Evolutionary conservation across 2,113 vertebrate species (phyloP).

Genomic region (Alexandromys fortis): DNA sequence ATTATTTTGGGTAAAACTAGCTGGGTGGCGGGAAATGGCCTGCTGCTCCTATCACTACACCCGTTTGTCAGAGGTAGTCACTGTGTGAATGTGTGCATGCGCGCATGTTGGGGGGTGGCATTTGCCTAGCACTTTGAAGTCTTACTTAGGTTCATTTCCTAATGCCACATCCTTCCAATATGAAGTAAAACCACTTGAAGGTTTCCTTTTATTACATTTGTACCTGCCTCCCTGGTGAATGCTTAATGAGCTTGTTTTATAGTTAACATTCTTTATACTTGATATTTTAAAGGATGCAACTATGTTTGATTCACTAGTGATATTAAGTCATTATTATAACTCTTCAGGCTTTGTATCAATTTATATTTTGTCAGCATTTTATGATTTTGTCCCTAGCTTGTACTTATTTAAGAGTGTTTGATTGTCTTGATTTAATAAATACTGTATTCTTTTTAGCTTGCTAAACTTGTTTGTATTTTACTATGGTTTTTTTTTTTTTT

Average conservation of each 20-base stretch:
- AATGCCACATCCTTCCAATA: not conserved
- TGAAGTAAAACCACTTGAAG: not conserved
- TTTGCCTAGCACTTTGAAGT: not conserved
- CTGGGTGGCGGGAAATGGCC: too few species aligned
- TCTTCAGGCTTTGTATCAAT: not conserved
- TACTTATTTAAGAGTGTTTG: not conserved
- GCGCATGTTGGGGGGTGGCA: too few species aligned
- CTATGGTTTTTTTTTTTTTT: too few species aligned
- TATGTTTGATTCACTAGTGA: not conserved
- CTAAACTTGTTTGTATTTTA: not conserved
- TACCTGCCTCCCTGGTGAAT: not conserved
- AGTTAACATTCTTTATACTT: not conserved
- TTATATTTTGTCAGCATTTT: constrained; percentile 21
- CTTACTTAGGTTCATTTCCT: not conserved
- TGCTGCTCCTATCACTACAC: too few species aligned
- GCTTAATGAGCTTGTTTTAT: constrained; percentile 18
- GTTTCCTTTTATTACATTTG: not conserved
- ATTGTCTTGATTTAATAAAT: constrained; percentile 22
- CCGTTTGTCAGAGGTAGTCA: not conserved
- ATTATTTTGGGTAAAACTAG: too few species aligned
- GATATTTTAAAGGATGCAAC: constrained; percentile 29
- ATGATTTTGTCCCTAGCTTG: not conserved
- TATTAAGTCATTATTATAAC: constrained; percentile 32
- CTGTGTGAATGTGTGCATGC: not conserved
- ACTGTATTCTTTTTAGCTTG: constrained; percentile 18